Percentiles rank a stretch among this genome's conserved stretches.
Conservation (phyloP, 1,140 invertebrate genomes). For the Vanessa atalanta region DNA sequence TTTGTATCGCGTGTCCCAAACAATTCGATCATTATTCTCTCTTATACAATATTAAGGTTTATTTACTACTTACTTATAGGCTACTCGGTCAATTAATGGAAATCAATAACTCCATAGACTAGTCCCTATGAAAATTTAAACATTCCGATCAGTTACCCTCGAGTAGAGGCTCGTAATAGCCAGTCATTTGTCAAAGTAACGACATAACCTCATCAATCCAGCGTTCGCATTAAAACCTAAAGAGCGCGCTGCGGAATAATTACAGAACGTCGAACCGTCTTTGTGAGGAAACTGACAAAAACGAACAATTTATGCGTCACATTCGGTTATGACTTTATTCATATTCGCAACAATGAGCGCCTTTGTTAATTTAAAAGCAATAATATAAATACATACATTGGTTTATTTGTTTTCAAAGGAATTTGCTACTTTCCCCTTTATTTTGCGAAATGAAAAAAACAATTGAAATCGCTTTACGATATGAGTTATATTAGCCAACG, state of each 20-base stretch:
- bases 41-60: too few species aligned
- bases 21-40: too few species aligned
- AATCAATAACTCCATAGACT: too few species aligned
- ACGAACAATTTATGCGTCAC: not conserved
- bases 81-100: too few species aligned
- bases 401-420: not conserved
- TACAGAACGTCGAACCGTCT: conserved; percentile 6
- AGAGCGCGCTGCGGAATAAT: conserved; percentile 8
- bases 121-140: too few species aligned
- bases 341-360: not conserved
- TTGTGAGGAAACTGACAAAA: conserved; percentile 3
- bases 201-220: conserved; percentile 19
- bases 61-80: too few species aligned
- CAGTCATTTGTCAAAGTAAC: conserved; percentile 8
- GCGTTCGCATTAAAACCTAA: conserved; percentile 17
- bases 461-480: not conserved
- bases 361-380: not conserved
- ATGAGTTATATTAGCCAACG: not conserved
- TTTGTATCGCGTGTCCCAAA: too few species aligned
- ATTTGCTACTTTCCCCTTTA: not conserved
- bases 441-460: not conserved
- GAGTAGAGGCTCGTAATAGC: not conserved
- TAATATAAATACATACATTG: not conserved
- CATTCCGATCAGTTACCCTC: not conserved
- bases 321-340: not conserved